Evolutionary conservation across 2,888 invertebrate genomes (phyloP).

Genomic region (Chalcosyrphus nemorum): DNA sequence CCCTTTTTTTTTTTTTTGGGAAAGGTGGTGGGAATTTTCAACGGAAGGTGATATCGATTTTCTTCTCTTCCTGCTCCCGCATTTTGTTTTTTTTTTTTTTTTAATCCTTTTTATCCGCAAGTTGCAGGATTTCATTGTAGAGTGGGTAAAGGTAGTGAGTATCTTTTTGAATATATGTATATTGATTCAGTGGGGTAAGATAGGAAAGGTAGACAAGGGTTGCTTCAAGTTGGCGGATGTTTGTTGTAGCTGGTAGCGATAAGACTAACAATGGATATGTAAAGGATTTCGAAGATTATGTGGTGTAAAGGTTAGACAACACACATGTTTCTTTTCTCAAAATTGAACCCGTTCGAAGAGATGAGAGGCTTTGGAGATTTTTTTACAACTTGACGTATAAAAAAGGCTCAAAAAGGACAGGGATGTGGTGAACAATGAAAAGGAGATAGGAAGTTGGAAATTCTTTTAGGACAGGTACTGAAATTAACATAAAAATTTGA

Average conservation of each 20-base stretch:
- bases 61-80: constrained; percentile 15
- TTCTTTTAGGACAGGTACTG: too few species aligned
- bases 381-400: not conserved
- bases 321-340: constrained; percentile 6
- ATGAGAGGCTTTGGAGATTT: not conserved
- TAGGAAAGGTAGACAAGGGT: not conserved
- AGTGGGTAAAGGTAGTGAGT: constrained; percentile 3
- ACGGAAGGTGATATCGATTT: constrained; percentile 68
- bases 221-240: not conserved
- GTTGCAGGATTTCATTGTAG: not conserved
- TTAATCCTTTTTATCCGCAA: constrained; percentile 22
- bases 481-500: too few species aligned
- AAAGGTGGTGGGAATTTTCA: constrained; percentile 44
- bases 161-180: not conserved
- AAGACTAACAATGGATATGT: not conserved
- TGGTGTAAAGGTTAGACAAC: not conserved
- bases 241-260: not conserved
- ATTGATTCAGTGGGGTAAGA: constrained; percentile 1
- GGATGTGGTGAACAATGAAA: too few species aligned
- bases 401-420: too few species aligned
- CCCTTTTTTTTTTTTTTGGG: constrained; percentile 36
- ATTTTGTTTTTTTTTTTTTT: not conserved
- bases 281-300: not conserved
- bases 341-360: not conserved
- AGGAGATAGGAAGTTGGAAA: too few species aligned